Percentiles rank a stretch among this genome's conserved stretches.
These are phyloP conservation scores for Drosophila repleta DNA, from an alignment of 1,140 invertebrate species.

Conservation along the genomic window DNA sequence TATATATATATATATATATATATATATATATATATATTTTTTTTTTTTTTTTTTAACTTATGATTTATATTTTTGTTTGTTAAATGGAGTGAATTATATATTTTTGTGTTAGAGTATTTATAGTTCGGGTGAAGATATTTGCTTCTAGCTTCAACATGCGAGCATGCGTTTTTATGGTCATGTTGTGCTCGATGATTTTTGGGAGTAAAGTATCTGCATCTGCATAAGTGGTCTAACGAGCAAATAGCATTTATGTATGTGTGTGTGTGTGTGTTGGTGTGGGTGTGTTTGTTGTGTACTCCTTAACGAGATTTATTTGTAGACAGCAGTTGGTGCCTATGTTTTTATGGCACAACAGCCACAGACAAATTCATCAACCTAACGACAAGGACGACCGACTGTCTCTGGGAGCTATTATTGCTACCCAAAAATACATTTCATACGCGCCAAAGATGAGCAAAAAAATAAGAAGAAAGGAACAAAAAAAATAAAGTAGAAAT, in stretches of 20 bases:
- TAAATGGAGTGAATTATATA: no score
- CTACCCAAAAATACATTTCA: conserved; percentile 82
- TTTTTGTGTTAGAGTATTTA: conserved; percentile 3
- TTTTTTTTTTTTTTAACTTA: no score
- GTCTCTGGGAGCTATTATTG: conserved; percentile 66
- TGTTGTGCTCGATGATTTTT: conserved; percentile 27
- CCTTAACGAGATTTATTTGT: conserved; percentile 82
- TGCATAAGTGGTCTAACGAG: conserved; percentile 41
- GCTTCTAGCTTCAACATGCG: not conserved
- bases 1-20: no score
- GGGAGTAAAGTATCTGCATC: conserved; percentile 42
- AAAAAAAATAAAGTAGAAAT: conserved; percentile 40
- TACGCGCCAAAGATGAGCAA: conserved; percentile 65
- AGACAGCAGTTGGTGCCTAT: conserved; percentile 79
- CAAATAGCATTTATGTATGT: conserved; percentile 12
- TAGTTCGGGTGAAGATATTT: not conserved
- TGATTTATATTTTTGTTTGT: no score
- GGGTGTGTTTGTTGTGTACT: conserved; percentile 28
- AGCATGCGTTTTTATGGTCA: conserved; percentile 54
- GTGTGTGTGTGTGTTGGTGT: conserved; percentile 15
- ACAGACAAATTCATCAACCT: conserved; percentile 72
- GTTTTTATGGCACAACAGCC: conserved; percentile 70
- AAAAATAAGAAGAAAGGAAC: conserved; percentile 41
- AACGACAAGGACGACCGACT: conserved; percentile 69
- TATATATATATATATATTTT: no score